These are phyloP conservation scores for Hystrix cristata DNA, from an alignment of 2,113 vertebrate genomes.

Conservation along the genomic window DNA sequence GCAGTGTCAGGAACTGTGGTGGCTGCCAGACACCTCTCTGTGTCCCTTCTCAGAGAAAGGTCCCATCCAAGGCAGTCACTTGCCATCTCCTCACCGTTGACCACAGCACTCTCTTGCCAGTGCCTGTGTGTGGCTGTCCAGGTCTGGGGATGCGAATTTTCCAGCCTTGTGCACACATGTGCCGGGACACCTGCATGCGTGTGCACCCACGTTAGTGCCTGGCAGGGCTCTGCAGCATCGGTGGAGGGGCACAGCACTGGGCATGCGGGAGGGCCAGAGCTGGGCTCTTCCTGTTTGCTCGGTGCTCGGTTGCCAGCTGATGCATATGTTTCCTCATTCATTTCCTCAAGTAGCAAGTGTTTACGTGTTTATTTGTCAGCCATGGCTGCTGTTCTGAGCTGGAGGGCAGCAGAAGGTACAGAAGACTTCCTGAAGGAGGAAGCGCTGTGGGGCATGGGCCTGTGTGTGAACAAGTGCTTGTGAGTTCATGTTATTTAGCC, in stretches of 20 bases:
- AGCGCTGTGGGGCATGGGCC: neutral
- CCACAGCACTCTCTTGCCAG: neutral
- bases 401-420: neutral
- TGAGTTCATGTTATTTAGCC: rapidly evolving
- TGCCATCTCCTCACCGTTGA: neutral
- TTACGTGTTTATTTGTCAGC: neutral
- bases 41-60: neutral
- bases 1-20: neutral
- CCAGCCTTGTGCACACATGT: neutral
- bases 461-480: rapidly evolving
- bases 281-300: neutral
- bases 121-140: neutral
- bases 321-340: neutral
- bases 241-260: neutral
- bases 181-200: rapidly evolving
- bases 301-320: rapidly evolving
- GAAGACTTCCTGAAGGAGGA: neutral
- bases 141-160: neutral
- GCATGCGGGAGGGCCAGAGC: neutral
- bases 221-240: neutral
- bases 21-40: neutral
- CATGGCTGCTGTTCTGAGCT: neutral
- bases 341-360: neutral
- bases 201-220: neutral
- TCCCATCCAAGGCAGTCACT: too few relatives aligned